A percentile compares a stretch with the other conserved stretches of the same genome.
Conservation (phyloP, 37 sponge, comb jelly and placozoan genomes). For the Ephydatia muelleri region DNA sequence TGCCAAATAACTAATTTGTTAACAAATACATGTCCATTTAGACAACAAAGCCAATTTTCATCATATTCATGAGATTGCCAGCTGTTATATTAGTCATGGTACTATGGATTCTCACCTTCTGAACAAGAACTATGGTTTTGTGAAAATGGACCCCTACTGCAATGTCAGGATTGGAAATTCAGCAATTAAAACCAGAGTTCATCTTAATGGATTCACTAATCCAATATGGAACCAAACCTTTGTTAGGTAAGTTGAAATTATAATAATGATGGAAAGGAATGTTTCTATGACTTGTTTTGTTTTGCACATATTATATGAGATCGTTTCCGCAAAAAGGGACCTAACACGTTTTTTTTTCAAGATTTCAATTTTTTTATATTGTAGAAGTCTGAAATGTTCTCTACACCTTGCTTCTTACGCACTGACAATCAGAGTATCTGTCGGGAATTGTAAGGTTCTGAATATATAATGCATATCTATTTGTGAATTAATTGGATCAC, state of each 20-base stretch:
- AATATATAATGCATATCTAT: too few relatives aligned
- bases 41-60: neutral
- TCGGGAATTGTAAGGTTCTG: too few relatives aligned
- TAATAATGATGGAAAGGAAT: neutral
- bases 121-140: neutral
- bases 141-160: neutral
- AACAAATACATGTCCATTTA: too few relatives aligned
- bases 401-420: too few relatives aligned
- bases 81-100: neutral
- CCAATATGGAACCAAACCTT: neutral
- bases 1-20: neutral
- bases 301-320: too few relatives aligned
- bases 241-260: neutral
- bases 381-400: too few relatives aligned
- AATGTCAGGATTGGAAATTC: neutral
- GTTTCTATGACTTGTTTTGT: neutral
- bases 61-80: neutral
- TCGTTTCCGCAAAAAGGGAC: too few relatives aligned
- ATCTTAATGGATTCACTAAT: neutral
- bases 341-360: too few relatives aligned
- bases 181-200: neutral
- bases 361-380: too few relatives aligned
- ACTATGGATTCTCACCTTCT: neutral
- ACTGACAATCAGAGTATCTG: too few relatives aligned
- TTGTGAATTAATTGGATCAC: too few relatives aligned